Conservation (phyloP, 2,797 vertebrate species). For the Garrulus glandarius region DNA sequence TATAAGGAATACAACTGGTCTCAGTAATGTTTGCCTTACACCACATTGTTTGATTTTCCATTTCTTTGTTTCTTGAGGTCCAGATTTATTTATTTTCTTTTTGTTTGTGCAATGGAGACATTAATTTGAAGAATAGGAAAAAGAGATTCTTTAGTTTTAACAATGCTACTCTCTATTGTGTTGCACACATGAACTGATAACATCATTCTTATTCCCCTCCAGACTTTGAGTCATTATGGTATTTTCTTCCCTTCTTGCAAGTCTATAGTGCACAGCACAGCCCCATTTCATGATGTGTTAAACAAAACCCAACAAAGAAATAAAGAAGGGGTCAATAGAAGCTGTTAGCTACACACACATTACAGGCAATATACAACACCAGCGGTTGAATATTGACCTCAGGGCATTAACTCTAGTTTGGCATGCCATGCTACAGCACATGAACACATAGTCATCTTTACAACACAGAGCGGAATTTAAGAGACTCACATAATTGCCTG, state of each 20-base stretch:
- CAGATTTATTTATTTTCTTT: background rate
- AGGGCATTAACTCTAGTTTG: slow-evolving; percentile 57
- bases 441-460: slow-evolving; percentile 77
- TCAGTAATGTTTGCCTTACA: background rate
- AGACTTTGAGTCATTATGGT: slow-evolving; percentile 70
- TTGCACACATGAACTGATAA: background rate
- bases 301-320: slow-evolving; percentile 50
- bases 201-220: slow-evolving; percentile 40
- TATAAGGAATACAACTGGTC: background rate
- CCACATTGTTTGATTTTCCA: background rate
- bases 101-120: background rate
- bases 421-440: slow-evolving; percentile 83
- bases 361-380: slow-evolving; percentile 75
- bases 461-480: slow-evolving; percentile 78
- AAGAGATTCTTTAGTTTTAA: background rate
- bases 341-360: slow-evolving; percentile 60
- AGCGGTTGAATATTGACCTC: slow-evolving; percentile 74
- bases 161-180: background rate
- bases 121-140: background rate
- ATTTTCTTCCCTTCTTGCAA: slow-evolving; percentile 16
- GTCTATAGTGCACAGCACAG: background rate
- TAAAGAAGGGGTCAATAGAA: slow-evolving; percentile 60
- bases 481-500: slow-evolving; percentile 84
- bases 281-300: slow-evolving; percentile 28
- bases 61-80: background rate